These are phyloP conservation scores for Himantopus leucocephalus DNA, from an alignment of 2,113 vertebrate genomes.

Conservation along the genomic window DNA sequence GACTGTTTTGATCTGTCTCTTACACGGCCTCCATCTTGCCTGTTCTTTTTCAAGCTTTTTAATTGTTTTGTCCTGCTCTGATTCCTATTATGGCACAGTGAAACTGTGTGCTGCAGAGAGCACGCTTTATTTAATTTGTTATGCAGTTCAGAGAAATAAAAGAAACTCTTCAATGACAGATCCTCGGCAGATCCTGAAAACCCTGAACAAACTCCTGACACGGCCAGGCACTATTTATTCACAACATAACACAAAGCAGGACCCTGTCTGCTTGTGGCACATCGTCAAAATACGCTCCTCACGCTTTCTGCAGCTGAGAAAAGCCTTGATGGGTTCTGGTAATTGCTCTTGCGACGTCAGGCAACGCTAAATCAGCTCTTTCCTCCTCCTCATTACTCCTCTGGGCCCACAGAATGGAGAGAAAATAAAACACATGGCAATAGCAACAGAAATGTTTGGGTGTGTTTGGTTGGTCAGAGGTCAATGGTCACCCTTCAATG, in stretches of 20 bases:
- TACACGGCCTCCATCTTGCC: neutral
- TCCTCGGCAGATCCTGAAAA: neutral
- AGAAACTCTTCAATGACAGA: neutral
- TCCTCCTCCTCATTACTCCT: neutral
- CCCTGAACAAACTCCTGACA: neutral
- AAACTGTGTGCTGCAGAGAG: neutral
- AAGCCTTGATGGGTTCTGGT: slow-evolving; percentile 12
- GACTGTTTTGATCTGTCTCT: neutral
- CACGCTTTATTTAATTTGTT: neutral
- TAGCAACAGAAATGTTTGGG: neutral
- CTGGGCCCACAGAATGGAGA: neutral
- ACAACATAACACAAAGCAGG: slow-evolving; percentile 18
- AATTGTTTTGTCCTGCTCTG: neutral
- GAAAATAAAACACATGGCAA: neutral
- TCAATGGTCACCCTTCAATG: neutral
- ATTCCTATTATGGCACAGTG: slow-evolving; percentile 9
- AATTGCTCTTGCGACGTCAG: neutral
- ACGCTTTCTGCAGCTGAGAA: neutral
- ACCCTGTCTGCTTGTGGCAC: slow-evolving; percentile 8
- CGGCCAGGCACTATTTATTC: neutral
- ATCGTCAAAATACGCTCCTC: neutral
- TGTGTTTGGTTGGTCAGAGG: neutral
- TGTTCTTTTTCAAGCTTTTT: neutral
- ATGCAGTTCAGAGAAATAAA: neutral
- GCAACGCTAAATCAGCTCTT: neutral